Conservation (phyloP, 2,797 vertebrate species). For the Tenualosa thibaudeaui region DNA sequence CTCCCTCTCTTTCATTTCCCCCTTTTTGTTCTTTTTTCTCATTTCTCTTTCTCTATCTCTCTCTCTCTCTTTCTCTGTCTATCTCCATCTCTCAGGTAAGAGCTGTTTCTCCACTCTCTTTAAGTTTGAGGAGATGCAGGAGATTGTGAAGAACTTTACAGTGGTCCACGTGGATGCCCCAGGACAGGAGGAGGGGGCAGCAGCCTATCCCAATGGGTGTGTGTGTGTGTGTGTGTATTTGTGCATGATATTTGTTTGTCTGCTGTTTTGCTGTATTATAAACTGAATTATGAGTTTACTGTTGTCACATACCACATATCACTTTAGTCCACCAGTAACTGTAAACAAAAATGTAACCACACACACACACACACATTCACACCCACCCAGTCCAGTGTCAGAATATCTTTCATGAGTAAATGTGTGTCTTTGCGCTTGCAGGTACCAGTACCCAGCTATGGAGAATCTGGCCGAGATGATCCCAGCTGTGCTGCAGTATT, state of each 20-base stretch:
- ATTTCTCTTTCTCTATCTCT: not conserved
- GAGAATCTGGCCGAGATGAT: slow-evolving; percentile 90
- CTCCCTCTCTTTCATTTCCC: not conserved
- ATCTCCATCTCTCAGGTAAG: slow-evolving; percentile 75
- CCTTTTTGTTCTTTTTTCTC: not conserved
- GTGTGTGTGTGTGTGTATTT: slow-evolving; percentile 28
- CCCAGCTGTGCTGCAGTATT: slow-evolving; percentile 84
- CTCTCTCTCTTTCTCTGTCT: not conserved
- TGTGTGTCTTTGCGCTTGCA: slow-evolving; percentile 49
- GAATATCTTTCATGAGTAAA: not conserved
- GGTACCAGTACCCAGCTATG: slow-evolving; percentile 87
- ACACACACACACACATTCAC: not conserved
- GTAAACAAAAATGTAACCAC: not conserved
- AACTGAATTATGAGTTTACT: too few species aligned
- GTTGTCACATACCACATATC: too few species aligned
- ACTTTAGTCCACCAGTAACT: too few species aligned
- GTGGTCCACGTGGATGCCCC: slow-evolving; percentile 87
- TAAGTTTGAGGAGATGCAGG: slow-evolving; percentile 90
- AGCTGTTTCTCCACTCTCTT: slow-evolving; percentile 88
- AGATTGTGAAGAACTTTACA: slow-evolving; percentile 91
- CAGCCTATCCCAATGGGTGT: slow-evolving; percentile 78
- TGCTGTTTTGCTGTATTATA: too few species aligned
- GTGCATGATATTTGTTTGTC: not conserved
- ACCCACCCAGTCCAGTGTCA: not conserved
- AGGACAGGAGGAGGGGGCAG: slow-evolving; percentile 85